Base-by-base conservation (phyloP, 2,888 invertebrate species). In the Melanostoma mellinum region DNA sequence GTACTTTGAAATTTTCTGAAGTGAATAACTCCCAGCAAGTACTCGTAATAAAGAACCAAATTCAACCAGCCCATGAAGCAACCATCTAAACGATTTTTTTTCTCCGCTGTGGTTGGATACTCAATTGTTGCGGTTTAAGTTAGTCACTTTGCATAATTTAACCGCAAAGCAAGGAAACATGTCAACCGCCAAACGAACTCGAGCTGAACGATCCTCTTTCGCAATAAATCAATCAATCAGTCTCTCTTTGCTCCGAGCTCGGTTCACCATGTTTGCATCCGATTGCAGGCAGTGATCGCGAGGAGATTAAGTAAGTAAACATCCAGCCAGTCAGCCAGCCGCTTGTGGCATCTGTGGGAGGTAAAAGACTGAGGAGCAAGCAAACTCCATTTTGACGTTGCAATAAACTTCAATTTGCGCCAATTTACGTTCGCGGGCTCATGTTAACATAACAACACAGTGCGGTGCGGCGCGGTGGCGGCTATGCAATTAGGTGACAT, bases 401-500 rank as follows among this genome's bases (percentile, higher is more conserved):
- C 77, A 78, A 82, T 74, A 73, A 82, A 82, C 68, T 82, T 78
- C 73, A 82, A 82, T 77, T 82, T 78, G 73, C 82, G 82, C 63
- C 78, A 78, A 82, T 82, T 82, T 82, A 82, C 69, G 82, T 82
- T 82, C 78, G 73, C 73, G 63, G 53, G 73, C 68, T 50, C 68
- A 78, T 82, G 82, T 73, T 69, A 78, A 65, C 82, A 78, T 78
- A 73, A 82, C 65, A 72, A 82, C 78, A 77, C 50, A 42, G 67
- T 60, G 36, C 9, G 4, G 53, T 42, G 35, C 9, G 35, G 32
- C n/a, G 10, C 42, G n/a, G 40, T 6, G 32, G 38, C 68, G 77
- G 81, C 72, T 68, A 78, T 78, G 61, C 82, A 82, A 82, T 82
- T 82, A 82, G 82, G 78, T 82, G 82, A 82, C 82, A 82, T 82